Percentiles rank a stretch among this genome's conserved stretches.
Conservation (phyloP, 2,888 invertebrate species). For the Leucozona laternaria region DNA sequence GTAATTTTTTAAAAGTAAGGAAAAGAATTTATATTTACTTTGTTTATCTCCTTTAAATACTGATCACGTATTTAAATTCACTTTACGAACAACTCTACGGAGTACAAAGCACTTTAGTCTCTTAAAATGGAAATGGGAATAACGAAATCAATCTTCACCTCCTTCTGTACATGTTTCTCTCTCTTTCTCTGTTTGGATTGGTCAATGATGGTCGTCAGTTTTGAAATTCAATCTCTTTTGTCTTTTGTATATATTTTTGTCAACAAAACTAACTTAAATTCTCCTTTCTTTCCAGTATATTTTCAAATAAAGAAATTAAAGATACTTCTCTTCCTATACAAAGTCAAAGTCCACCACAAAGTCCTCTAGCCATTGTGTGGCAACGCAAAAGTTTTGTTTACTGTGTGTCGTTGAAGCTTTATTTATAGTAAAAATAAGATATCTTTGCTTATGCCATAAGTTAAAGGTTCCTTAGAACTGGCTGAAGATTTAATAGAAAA, state of each 20-base stretch:
- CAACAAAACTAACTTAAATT: conserved; percentile 34
- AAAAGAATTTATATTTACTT: too few species aligned
- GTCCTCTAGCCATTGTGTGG: background rate
- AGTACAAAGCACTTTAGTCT: background rate
- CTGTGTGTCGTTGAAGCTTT: background rate
- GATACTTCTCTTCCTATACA: conserved; percentile 1
- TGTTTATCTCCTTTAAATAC: background rate
- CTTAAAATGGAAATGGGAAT: background rate
- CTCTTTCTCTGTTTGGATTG: background rate
- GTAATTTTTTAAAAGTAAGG: too few species aligned
- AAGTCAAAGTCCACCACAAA: background rate
- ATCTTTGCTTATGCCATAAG: background rate
- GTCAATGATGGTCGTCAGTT: background rate
- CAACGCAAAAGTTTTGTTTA: conserved; percentile 9
- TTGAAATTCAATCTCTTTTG: conserved; percentile 27
- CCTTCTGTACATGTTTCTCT: background rate
- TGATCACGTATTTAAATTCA: conserved; percentile 1
- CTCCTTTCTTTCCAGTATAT: conserved; percentile 6
- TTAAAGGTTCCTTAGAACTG: background rate
- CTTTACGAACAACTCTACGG: background rate
- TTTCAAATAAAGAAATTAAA: conserved; percentile 16
- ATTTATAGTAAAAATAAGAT: background rate
- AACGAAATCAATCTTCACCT: conserved; percentile 28
- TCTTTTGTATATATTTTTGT: conserved; percentile 1
- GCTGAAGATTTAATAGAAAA: background rate